These are phyloP conservation scores for Chloroceryle inda DNA, from an alignment of 2,797 vertebrate species.

Conservation along the genomic window DNA sequence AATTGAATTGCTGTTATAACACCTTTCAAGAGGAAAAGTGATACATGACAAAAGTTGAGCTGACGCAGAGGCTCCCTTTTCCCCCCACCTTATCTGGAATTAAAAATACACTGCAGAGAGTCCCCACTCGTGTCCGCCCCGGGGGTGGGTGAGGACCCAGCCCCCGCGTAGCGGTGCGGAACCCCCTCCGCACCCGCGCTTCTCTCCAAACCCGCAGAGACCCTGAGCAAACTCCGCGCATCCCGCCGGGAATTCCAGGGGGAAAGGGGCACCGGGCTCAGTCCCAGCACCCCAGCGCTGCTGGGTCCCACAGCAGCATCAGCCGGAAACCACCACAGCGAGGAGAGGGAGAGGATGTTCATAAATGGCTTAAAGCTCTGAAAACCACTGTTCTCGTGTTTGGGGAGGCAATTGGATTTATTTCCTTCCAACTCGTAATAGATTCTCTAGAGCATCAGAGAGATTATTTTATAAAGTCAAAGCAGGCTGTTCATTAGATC, in stretches of 20 bases:
- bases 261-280: not conserved
- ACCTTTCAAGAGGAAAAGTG: constrained; percentile 79
- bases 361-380: fast-evolving
- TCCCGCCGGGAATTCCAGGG: not conserved
- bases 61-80: not conserved
- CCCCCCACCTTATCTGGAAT: not conserved
- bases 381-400: not conserved
- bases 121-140: not conserved
- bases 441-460: constrained; percentile 60
- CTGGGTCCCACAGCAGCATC: not conserved
- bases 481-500: constrained; percentile 63
- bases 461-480: constrained; percentile 58
- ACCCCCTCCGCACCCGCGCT: not conserved
- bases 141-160: not conserved
- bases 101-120: not conserved
- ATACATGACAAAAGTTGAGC: constrained; percentile 68
- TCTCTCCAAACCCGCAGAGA: not conserved
- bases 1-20: constrained; percentile 80
- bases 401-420: not conserved
- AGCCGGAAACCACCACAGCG: fast-evolving
- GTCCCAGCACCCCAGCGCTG: not conserved
- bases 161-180: not conserved
- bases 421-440: constrained; percentile 26
- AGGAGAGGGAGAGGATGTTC: not conserved
- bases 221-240: not conserved